Percentiles rank a stretch among this genome's conserved stretches.
These are phyloP conservation scores for Cydia amplana DNA, from an alignment of 1,140 invertebrate genomes.

Conservation along the genomic window DNA sequence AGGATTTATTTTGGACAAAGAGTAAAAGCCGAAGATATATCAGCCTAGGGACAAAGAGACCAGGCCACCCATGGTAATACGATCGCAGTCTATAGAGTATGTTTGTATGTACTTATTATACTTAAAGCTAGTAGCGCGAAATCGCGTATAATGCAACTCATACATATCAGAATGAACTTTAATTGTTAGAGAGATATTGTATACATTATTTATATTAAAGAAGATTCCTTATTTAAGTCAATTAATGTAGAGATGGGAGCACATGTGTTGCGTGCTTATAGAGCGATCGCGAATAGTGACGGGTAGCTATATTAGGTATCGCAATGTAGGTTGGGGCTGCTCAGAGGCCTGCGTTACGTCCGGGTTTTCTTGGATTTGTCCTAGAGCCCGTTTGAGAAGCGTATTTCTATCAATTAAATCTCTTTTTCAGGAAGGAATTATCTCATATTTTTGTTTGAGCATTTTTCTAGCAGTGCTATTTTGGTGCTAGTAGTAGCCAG, in stretches of 20 bases:
- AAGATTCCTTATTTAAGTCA: slow-evolving; percentile 78
- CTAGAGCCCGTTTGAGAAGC: too few relatives aligned
- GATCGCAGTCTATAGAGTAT: slow-evolving; percentile 20
- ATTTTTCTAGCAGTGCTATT: too few relatives aligned
- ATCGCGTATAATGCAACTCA: slow-evolving; percentile 55
- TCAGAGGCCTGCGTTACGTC: too few relatives aligned
- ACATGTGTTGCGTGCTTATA: slow-evolving; percentile 51
- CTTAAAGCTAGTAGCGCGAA: slow-evolving; percentile 4
- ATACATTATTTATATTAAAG: slow-evolving; percentile 65
- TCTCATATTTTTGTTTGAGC: too few relatives aligned
- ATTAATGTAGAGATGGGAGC: slow-evolving; percentile 64
- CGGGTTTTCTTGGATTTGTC: too few relatives aligned
- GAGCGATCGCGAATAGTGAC: slow-evolving; percentile 33
- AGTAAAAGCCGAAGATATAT: too few relatives aligned
- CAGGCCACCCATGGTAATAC: not conserved
- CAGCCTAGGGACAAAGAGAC: not conserved
- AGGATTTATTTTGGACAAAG: not conserved
- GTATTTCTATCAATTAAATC: too few relatives aligned
- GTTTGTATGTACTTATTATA: slow-evolving; percentile 14
- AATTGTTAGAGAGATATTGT: slow-evolving; percentile 60
- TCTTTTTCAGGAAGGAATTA: too few relatives aligned
- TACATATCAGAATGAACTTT: slow-evolving; percentile 72
- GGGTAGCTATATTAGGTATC: not conserved
- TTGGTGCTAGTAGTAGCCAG: too few relatives aligned
- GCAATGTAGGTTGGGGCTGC: not conserved